Conservation (phyloP, 2,113 vertebrate genomes). For the Sterna hirundo region DNA sequence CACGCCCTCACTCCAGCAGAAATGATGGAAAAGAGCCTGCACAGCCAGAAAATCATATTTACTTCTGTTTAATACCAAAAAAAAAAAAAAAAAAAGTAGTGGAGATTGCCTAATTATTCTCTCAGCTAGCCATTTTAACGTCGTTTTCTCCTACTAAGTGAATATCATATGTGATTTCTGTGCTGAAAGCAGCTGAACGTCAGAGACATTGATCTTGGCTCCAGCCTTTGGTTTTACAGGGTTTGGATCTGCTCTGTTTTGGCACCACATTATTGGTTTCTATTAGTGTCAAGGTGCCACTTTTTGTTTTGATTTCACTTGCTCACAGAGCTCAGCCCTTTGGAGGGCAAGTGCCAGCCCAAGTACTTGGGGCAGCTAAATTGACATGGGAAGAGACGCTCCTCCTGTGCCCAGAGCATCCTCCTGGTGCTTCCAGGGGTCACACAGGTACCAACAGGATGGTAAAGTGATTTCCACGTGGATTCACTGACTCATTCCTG, state of each 20-base stretch:
- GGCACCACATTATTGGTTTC: not conserved
- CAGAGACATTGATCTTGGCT: constrained; percentile 2
- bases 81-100: not conserved
- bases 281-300: not conserved
- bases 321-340: not conserved
- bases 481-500: not conserved
- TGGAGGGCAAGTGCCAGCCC: not conserved
- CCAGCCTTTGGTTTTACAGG: not conserved
- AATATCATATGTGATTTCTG: not conserved
- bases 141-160: not conserved
- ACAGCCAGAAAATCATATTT: not conserved
- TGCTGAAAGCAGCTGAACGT: constrained; percentile 34
- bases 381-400: not conserved
- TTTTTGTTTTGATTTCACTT: not conserved
- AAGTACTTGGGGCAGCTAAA: not conserved
- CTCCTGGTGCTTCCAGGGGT: not conserved
- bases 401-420: not conserved
- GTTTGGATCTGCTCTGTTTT: not conserved
- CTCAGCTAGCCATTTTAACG: constrained; percentile 9
- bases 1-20: not conserved
- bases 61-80: not conserved
- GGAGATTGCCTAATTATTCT: not conserved
- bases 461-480: not conserved
- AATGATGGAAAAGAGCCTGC: not conserved
- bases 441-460: not conserved